Evolutionary conservation across 1,140 invertebrate genomes (phyloP).

Genomic region (Prorops nasuta): DNA sequence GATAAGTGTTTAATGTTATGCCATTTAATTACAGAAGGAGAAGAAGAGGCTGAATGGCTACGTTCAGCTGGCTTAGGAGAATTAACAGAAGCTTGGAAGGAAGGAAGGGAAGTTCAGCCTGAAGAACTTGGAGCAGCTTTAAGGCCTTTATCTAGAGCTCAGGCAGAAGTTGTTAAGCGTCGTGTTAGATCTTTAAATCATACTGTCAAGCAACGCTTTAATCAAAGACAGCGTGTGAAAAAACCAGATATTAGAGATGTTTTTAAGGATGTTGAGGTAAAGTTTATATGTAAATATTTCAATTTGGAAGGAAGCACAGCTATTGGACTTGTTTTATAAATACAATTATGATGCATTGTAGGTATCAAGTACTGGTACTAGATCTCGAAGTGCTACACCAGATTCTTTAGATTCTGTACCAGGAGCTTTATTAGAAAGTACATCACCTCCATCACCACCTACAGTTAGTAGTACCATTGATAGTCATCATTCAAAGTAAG

Average conservation of each 20-base stretch:
- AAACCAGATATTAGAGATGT: conserved; percentile 76
- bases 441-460: conserved; percentile 46
- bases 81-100: conserved; percentile 61
- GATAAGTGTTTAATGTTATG: not conserved
- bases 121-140: conserved; percentile 61
- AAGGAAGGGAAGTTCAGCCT: conserved; percentile 62
- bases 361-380: conserved; percentile 67
- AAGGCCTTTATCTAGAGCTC: conserved; percentile 60
- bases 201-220: conserved; percentile 68
- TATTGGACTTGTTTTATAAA: not conserved
- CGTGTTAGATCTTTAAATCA: conserved; percentile 77
- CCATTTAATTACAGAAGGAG: conserved; percentile 52
- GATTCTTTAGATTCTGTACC: conserved; percentile 78
- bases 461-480: conserved; percentile 40
- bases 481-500: conserved; percentile 38
- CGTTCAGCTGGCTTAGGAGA: conserved; percentile 61
- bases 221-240: conserved; percentile 63
- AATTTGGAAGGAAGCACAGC: not conserved
- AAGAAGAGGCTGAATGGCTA: conserved; percentile 63
- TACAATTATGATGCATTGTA: conserved; percentile 25
- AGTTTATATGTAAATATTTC: conserved; percentile 11
- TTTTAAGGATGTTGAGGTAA: conserved; percentile 75
- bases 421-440: conserved; percentile 54
- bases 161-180: conserved; percentile 75
- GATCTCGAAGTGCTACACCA: conserved; percentile 83